phyloP scores from a whole-genome alignment of 2,888 invertebrate genomes.

The Drosophila algonquin region DNA sequence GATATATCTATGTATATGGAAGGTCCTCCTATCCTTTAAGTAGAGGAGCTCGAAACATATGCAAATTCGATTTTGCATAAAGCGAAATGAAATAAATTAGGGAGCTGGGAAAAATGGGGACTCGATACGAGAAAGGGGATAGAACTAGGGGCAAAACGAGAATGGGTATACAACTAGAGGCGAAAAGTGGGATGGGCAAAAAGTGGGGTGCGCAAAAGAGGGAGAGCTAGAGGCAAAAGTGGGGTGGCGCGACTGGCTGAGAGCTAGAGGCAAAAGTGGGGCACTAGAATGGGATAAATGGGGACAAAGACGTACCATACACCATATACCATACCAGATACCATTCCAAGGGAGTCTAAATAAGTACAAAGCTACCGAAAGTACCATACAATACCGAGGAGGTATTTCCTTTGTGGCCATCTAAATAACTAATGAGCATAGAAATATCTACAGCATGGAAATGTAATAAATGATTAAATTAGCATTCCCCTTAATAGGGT shows the following conservation, averaged over 20 bases:
- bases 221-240: too few relatives aligned
- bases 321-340: neutral
- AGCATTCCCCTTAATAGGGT: slow-evolving; percentile 17
- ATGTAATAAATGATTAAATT: slow-evolving; percentile 26
- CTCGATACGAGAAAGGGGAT: too few relatives aligned
- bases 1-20: too few relatives aligned
- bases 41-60: slow-evolving; percentile 40
- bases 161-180: too few relatives aligned
- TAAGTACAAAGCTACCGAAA: neutral
- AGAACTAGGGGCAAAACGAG: too few relatives aligned
- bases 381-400: neutral
- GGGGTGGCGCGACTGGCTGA: neutral
- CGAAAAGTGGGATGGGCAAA: too few relatives aligned
- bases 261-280: neutral
- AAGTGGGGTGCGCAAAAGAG: too few relatives aligned
- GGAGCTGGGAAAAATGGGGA: slow-evolving; percentile 6
- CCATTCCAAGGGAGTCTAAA: neutral
- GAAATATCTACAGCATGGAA: slow-evolving; percentile 48
- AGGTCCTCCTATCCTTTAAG: slow-evolving; percentile 17
- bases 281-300: slow-evolving; percentile 1
- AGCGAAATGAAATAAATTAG: slow-evolving; percentile 24
- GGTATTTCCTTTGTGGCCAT: slow-evolving; percentile 27
- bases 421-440: slow-evolving; percentile 61
- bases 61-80: slow-evolving; percentile 65
- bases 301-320: slow-evolving; percentile 26